Evolutionary conservation across 2,888 invertebrate genomes (phyloP).

Genomic region (Diarsia brunnea): DNA sequence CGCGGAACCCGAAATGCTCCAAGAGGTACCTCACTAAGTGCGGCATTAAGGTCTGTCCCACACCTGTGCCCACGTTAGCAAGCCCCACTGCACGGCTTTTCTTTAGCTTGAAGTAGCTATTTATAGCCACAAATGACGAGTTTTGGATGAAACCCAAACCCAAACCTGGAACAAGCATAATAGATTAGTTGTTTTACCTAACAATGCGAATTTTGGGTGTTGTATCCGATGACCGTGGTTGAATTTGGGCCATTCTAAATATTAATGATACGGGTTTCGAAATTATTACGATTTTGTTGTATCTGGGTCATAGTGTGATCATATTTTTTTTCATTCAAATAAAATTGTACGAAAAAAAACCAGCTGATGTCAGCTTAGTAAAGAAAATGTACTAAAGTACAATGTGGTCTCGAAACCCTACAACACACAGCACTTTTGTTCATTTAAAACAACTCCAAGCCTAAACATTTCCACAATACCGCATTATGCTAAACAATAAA

Average conservation of each 20-base stretch:
- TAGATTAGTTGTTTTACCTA: constrained; percentile 54
- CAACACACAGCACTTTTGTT: not conserved
- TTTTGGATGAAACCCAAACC: constrained; percentile 94
- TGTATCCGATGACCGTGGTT: constrained; percentile 26
- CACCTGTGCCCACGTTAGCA: constrained; percentile 94
- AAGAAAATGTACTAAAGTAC: not conserved
- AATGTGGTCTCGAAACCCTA: not conserved
- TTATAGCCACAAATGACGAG: constrained; percentile 93
- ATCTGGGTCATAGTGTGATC: constrained; percentile 6
- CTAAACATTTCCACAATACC: constrained; percentile 23
- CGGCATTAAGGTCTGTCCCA: constrained; percentile 94
- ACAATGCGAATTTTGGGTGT: constrained; percentile 35
- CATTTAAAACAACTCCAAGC: constrained; percentile 15
- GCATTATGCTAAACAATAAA: constrained; percentile 57
- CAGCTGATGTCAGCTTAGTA: not conserved
- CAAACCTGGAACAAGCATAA: constrained; percentile 87
- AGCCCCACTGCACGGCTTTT: constrained; percentile 94
- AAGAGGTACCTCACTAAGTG: constrained; percentile 92
- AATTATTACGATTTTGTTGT: constrained; percentile 29
- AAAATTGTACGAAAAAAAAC: not conserved
- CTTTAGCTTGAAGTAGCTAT: constrained; percentile 92
- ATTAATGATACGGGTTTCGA: constrained; percentile 34
- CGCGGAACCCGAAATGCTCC: constrained; percentile 92
- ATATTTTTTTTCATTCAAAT: not conserved
- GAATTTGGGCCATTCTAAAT: constrained; percentile 40